Conservation (phyloP, 1,140 invertebrate species). For the Drosophila sp. region DNA sequence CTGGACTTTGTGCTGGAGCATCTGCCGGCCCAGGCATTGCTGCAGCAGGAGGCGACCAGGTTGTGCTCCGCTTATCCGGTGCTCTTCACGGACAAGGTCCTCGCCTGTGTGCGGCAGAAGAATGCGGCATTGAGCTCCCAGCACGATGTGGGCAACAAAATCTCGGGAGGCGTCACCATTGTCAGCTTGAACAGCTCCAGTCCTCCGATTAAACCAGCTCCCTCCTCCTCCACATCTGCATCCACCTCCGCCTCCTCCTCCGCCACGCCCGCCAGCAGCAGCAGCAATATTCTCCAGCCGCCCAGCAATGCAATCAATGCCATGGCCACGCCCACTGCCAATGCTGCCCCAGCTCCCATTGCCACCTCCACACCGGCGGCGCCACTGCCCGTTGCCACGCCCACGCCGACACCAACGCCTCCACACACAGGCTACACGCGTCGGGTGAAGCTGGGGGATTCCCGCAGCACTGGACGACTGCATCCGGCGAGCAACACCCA, state of each 20-base stretch:
- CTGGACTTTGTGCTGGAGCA: conserved; percentile 92
- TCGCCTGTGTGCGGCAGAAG: conserved; percentile 89
- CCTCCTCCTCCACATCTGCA: conserved; percentile 1
- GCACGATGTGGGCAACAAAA: conserved; percentile 86
- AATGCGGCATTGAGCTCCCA: conserved; percentile 85
- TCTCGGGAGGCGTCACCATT: conserved; percentile 90
- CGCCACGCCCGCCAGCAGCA: conserved; percentile 43
- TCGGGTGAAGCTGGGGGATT: conserved; percentile 88
- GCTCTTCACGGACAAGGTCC: conserved; percentile 91
- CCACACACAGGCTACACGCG: conserved; percentile 86
- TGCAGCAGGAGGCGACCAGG: conserved; percentile 91
- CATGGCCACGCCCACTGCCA: conserved; percentile 8
- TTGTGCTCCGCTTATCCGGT: conserved; percentile 91
- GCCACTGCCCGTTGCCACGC: conserved; percentile 28
- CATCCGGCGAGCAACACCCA: conserved; percentile 89
- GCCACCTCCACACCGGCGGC: conserved; percentile 36
- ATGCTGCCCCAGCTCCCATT: conserved; percentile 5
- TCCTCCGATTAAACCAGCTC: conserved; percentile 55
- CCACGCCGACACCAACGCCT: conserved; percentile 48
- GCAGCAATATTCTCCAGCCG: conserved; percentile 36
- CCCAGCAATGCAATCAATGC: neutral
- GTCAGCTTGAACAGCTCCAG: conserved; percentile 88
- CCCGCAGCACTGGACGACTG: conserved; percentile 88
- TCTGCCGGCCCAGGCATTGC: conserved; percentile 88
- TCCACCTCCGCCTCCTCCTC: conserved; percentile 28